Evolutionary conservation across 2,797 vertebrate genomes (phyloP).

Genomic region (Psittacula derbiana): DNA sequence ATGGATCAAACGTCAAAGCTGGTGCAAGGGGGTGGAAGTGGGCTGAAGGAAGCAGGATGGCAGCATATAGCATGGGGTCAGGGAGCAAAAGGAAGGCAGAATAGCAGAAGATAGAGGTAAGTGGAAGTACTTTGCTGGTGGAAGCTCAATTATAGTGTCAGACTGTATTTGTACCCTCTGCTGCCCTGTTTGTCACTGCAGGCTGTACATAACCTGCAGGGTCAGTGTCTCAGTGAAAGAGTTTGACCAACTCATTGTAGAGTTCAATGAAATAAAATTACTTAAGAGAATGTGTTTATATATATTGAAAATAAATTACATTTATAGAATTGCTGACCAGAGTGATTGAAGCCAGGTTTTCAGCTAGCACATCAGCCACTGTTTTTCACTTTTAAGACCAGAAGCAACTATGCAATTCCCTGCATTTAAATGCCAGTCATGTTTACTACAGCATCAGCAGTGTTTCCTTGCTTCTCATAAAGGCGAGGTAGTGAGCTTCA

Average conservation of each 20-base stretch:
- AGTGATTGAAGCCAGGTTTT: not conserved
- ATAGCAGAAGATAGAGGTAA: not conserved
- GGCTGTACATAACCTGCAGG: not conserved
- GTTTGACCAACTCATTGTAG: not conserved
- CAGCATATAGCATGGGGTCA: fast-evolving
- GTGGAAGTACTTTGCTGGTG: not conserved
- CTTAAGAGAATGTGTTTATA: not conserved
- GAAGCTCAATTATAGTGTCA: not conserved
- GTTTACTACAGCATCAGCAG: not conserved
- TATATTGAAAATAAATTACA: not conserved
- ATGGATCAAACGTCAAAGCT: not conserved
- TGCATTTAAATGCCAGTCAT: not conserved
- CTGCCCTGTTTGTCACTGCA: not conserved
- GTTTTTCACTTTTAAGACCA: not conserved
- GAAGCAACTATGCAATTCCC: not conserved
- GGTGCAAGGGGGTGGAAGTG: not conserved
- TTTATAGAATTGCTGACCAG: not conserved
- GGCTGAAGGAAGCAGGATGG: not conserved
- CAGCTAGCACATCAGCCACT: not conserved
- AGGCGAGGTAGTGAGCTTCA: not conserved
- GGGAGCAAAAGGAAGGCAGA: not conserved
- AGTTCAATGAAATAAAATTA: not conserved
- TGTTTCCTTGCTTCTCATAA: not conserved
- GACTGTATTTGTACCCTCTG: not conserved
- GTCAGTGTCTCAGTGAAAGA: not conserved